Conservation (phyloP, 2,888 invertebrate species). For the Orthosia cruda region DNA sequence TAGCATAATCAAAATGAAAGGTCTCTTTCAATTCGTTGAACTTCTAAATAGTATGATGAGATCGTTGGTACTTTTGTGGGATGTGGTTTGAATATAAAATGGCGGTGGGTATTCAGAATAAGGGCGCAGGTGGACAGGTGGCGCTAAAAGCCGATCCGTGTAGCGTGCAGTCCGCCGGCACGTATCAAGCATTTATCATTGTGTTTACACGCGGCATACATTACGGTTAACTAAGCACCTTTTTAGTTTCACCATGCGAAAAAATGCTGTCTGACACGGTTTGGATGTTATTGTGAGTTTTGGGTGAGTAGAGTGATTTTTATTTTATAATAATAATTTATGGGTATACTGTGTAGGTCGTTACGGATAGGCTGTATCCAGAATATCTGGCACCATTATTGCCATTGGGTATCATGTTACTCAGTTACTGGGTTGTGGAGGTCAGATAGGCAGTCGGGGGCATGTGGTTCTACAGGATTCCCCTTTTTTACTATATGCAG, state of each 20-base stretch:
- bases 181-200: conserved; percentile 81
- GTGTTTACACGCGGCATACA: conserved; percentile 77
- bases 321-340: conserved; percentile 3
- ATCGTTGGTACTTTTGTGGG: conserved; percentile 54
- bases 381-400: too few relatives aligned
- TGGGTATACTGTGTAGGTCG: too few relatives aligned
- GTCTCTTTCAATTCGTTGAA: conserved; percentile 62
- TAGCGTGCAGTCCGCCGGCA: conserved; percentile 64
- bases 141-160: conserved; percentile 80
- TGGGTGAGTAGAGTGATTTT: conserved; percentile 11
- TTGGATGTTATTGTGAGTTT: conserved; percentile 28
- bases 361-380: too few relatives aligned
- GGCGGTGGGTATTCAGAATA: conserved; percentile 62
- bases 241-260: conserved; percentile 66
- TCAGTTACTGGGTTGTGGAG: too few relatives aligned
- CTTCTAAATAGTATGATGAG: conserved; percentile 56
- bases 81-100: conserved; percentile 64
- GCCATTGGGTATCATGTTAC: too few relatives aligned
- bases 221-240: conserved; percentile 76
- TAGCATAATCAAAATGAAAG: conserved; percentile 60
- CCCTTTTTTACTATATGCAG: too few relatives aligned
- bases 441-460: too few relatives aligned
- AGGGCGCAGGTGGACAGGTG: conserved; percentile 77
- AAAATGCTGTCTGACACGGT: conserved; percentile 54
- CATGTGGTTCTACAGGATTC: background rate